Conservation (phyloP, 2,797 vertebrate genomes). For the Apogon hyalosoma region DNA sequence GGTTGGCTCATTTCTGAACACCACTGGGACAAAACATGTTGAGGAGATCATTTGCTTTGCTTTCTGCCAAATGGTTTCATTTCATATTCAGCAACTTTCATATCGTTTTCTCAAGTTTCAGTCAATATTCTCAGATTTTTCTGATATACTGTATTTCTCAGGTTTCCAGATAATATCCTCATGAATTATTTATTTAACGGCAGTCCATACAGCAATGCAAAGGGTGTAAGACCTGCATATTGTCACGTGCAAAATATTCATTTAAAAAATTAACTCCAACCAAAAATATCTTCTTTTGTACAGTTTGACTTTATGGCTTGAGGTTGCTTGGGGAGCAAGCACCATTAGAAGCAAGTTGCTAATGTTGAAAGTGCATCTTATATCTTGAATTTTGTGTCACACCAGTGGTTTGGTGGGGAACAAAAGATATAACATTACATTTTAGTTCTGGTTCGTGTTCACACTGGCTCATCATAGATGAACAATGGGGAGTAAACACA, state of each 20-base stretch:
- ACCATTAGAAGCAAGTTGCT: no score
- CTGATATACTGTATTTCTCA: constrained; percentile 7
- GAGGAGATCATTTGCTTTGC: no score
- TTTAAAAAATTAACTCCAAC: background rate
- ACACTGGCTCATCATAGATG: no score
- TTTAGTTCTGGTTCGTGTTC: no score
- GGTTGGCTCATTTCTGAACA: background rate
- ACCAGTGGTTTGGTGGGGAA: no score
- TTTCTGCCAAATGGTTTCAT: background rate
- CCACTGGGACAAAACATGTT: no score
- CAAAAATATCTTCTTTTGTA: background rate
- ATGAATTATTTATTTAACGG: constrained; percentile 14
- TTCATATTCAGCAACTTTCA: background rate
- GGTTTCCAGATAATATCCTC: constrained; percentile 7
- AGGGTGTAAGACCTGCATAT: background rate
- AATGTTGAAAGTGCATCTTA: no score
- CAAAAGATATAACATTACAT: no score
- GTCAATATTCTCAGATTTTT: constrained; percentile 12
- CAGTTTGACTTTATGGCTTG: no score
- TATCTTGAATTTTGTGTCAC: no score
- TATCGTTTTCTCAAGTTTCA: constrained; percentile 12
- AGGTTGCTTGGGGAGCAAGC: no score
- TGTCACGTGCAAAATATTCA: background rate
- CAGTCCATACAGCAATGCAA: constrained; percentile 1
- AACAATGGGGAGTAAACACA: no score